These are phyloP conservation scores for Trogon surrucura DNA, from an alignment of 2,113 vertebrate genomes.

Conservation along the genomic window DNA sequence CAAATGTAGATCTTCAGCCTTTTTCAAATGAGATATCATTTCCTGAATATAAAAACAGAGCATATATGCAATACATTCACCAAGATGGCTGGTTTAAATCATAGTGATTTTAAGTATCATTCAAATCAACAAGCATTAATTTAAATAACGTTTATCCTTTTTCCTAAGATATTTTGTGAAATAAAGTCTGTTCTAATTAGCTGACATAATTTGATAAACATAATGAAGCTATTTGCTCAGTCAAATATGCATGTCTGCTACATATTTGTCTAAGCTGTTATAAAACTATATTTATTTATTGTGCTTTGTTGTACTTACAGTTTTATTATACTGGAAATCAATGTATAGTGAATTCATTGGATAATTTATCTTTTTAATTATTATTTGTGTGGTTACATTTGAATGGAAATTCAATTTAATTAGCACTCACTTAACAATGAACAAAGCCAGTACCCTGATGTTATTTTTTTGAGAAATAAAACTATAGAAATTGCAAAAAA, in stretches of 20 bases:
- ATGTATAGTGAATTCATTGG: neutral
- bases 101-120: neutral
- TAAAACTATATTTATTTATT: neutral
- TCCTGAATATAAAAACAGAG: neutral
- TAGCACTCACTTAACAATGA: neutral
- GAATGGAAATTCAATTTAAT: neutral
- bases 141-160: neutral
- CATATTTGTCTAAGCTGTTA: neutral
- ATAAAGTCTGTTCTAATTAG: neutral
- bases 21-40: neutral
- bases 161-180: neutral
- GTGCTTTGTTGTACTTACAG: neutral
- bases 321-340: neutral
- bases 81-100: neutral
- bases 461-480: neutral
- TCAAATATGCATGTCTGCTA: neutral
- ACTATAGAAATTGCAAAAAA: neutral
- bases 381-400: neutral
- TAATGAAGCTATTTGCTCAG: neutral
- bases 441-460: neutral
- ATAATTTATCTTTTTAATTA: neutral
- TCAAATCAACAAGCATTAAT: neutral
- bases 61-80: neutral
- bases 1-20: constrained; percentile 2
- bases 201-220: constrained; percentile 8